A percentile compares a stretch with the other conserved stretches of the same genome.
Evolutionary conservation across 2,888 invertebrate species (phyloP).

Genomic region (Thelaira solivaga): DNA sequence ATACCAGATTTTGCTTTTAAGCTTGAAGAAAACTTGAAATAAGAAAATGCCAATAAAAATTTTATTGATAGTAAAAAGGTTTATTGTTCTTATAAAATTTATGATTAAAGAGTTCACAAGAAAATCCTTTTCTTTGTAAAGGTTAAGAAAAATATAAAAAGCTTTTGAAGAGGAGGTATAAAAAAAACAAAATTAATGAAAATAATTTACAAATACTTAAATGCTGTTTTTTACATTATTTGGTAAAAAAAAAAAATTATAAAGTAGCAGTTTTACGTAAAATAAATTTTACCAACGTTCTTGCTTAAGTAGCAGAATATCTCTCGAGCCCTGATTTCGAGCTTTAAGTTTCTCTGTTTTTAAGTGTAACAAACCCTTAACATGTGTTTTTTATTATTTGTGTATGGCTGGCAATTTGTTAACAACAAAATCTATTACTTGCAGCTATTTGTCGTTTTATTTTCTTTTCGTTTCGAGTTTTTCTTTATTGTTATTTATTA

Average conservation of each 20-base stretch:
- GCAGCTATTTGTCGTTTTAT: constrained; percentile 53
- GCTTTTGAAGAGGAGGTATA: too few species aligned
- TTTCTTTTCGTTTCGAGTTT: constrained; percentile 22
- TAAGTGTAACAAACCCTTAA: constrained; percentile 1
- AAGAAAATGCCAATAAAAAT: constrained; percentile 13
- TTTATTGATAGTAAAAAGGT: constrained; percentile 34
- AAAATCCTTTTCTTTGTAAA: constrained; percentile 3
- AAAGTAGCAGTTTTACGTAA: too few species aligned
- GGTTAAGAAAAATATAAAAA: too few species aligned
- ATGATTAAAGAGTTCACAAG: constrained; percentile 21
- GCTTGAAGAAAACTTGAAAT: too few species aligned
- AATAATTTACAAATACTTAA: too few species aligned
- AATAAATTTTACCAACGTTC: too few species aligned
- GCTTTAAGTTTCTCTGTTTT: not conserved
- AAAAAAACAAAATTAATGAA: too few species aligned
- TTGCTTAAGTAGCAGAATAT: too few species aligned
- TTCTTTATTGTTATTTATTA: not conserved
- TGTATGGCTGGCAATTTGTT: constrained; percentile 42
- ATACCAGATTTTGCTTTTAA: too few species aligned
- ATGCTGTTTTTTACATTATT: not conserved
- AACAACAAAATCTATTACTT: constrained; percentile 58
- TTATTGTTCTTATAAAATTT: constrained; percentile 38
- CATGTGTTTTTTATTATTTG: constrained; percentile 22
- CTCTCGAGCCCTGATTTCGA: not conserved
- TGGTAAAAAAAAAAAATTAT: constrained; percentile 31